phyloP scores from a whole-genome alignment of 1,140 invertebrate species.

The Apocrypta bakeri region DNA sequence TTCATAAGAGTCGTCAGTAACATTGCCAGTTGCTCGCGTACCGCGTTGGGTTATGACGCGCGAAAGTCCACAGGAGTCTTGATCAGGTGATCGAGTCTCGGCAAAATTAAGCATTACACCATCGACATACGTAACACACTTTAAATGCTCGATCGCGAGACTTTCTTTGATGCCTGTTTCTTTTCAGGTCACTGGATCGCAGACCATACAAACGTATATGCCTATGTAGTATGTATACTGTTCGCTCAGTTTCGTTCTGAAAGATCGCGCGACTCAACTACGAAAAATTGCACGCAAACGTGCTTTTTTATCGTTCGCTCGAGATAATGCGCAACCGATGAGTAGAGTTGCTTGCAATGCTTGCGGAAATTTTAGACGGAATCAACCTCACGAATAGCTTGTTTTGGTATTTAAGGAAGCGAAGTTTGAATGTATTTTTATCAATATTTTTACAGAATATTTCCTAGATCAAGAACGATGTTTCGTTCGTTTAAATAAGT shows the following conservation, averaged over 20 bases:
- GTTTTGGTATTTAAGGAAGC: too few species aligned
- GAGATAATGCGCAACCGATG: neutral
- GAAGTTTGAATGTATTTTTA: too few species aligned
- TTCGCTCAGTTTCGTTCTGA: constrained; percentile 33
- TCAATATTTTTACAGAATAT: too few species aligned
- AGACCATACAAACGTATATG: constrained; percentile 9
- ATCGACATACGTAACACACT: constrained; percentile 75
- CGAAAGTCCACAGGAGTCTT: neutral
- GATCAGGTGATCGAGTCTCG: constrained; percentile 27
- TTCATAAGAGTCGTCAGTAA: neutral
- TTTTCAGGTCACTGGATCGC: constrained; percentile 48
- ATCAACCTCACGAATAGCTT: too few species aligned
- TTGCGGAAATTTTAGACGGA: too few species aligned
- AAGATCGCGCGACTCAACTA: neutral
- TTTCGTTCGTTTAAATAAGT: too few species aligned
- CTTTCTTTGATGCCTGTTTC: constrained; percentile 47
- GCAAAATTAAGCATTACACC: constrained; percentile 84
- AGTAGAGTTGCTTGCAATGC: too few species aligned
- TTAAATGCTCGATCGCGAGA: constrained; percentile 18
- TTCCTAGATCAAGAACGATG: too few species aligned
- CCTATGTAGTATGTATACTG: too few species aligned
- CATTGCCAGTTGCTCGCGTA: too few species aligned
- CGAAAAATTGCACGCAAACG: neutral
- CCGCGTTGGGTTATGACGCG: neutral
- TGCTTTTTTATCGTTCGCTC: neutral